Percentiles rank a stretch among this genome's conserved stretches.
Evolutionary conservation across 2,797 vertebrate species (phyloP).

Genomic region (Amniataba percoides): DNA sequence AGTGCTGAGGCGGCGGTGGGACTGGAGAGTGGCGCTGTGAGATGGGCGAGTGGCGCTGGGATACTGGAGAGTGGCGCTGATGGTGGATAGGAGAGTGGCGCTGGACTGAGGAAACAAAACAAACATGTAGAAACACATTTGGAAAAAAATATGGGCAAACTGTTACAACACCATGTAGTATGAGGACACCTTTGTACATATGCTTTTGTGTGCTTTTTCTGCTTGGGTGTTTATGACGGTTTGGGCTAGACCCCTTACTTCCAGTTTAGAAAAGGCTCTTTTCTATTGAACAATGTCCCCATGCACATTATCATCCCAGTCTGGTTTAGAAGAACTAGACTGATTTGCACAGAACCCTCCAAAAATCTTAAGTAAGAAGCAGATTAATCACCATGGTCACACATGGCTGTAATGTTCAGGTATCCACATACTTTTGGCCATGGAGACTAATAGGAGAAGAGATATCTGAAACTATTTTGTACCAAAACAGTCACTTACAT

Average conservation of each 20-base stretch:
- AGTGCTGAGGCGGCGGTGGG: constrained; percentile 87
- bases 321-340: background rate
- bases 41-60: constrained; percentile 88
- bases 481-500: background rate
- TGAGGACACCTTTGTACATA: background rate
- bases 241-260: background rate
- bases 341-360: background rate
- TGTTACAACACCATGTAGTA: background rate
- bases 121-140: background rate
- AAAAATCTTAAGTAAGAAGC: background rate
- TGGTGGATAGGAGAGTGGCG: constrained; percentile 91
- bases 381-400: too few relatives aligned
- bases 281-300: background rate
- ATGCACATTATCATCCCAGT: background rate
- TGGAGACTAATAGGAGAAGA: background rate
- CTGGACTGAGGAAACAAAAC: constrained; percentile 77
- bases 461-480: background rate
- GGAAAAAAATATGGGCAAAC: background rate
- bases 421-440: background rate
- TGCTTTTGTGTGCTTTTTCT: background rate
- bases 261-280: background rate
- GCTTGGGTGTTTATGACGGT: background rate
- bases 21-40: constrained; percentile 90
- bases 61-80: constrained; percentile 89
- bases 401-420: background rate